A percentile compares a stretch with the other conserved stretches of the same genome.
phyloP scores from a whole-genome alignment of 1,140 invertebrate genomes.

The Cyclargus thomasi region DNA sequence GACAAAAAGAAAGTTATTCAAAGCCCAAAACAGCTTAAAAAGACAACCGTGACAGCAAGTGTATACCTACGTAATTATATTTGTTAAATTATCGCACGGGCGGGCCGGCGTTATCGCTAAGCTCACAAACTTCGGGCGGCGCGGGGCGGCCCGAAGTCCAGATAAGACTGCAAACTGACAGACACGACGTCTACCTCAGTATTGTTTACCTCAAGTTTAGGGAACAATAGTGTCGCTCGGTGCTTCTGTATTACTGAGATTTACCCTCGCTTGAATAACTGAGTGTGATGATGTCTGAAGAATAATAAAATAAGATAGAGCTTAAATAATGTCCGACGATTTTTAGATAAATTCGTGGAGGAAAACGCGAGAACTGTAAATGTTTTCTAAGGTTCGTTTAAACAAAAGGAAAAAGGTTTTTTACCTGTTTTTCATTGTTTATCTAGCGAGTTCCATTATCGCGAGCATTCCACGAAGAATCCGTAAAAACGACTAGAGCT shows the following conservation, averaged over 20 bases:
- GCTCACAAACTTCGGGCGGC: background rate
- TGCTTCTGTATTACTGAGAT: no score
- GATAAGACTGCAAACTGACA: conserved; percentile 8
- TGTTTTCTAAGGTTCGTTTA: background rate
- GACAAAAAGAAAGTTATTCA: no score
- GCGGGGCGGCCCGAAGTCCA: background rate
- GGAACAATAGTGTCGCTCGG: background rate
- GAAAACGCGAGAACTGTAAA: background rate
- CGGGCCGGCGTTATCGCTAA: background rate
- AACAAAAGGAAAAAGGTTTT: background rate
- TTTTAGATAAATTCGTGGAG: background rate
- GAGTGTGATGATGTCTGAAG: no score
- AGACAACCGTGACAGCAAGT: no score
- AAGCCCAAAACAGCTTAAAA: no score
- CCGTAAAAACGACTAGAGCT: background rate
- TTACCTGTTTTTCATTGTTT: background rate
- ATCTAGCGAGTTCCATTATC: background rate
- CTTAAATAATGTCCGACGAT: no score
- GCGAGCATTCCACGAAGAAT: background rate
- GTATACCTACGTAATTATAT: no score
- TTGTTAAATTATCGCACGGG: background rate
- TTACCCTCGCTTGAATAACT: background rate
- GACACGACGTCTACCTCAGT: background rate
- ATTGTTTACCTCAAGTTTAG: background rate
- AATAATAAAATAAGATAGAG: no score